phyloP scores from a whole-genome alignment of 2,797 vertebrate species.

The Sylvilagus floridanus region DNA sequence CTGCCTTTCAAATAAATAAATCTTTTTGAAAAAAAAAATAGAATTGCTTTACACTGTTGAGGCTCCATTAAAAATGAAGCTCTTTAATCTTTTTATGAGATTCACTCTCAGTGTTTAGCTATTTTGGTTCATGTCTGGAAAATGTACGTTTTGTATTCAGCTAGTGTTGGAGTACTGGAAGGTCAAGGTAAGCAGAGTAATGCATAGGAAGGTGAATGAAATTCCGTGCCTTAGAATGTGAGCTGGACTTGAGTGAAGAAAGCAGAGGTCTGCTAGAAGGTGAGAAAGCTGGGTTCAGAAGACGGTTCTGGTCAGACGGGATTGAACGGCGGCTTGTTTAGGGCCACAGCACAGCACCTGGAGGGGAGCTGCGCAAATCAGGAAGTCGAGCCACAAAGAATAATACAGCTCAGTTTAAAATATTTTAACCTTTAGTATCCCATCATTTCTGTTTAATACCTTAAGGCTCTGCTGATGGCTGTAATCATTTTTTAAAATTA shows the following conservation, averaged over 20 bases:
- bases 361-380: not conserved
- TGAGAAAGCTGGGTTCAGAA: not conserved
- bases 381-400: not conserved
- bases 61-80: not conserved
- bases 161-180: not conserved
- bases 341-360: not conserved
- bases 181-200: not conserved
- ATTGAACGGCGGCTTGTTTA: not conserved
- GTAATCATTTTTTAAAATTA: not conserved
- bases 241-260: not conserved
- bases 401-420: not conserved
- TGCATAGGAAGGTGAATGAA: not conserved
- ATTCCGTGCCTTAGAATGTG: not conserved
- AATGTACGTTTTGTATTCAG: not conserved
- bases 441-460: not conserved
- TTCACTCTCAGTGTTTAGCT: not conserved
- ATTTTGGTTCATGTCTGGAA: not conserved
- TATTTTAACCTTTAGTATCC: slow-evolving; percentile 18
- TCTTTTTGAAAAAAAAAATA: too few relatives aligned
- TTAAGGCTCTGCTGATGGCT: not conserved
- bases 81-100: not conserved
- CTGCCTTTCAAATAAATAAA: too few relatives aligned
- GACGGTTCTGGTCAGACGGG: not conserved
- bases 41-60: not conserved
- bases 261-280: not conserved